Evolutionary conservation across 2,797 vertebrate species (phyloP).

Genomic region (Garrulus glandarius): DNA sequence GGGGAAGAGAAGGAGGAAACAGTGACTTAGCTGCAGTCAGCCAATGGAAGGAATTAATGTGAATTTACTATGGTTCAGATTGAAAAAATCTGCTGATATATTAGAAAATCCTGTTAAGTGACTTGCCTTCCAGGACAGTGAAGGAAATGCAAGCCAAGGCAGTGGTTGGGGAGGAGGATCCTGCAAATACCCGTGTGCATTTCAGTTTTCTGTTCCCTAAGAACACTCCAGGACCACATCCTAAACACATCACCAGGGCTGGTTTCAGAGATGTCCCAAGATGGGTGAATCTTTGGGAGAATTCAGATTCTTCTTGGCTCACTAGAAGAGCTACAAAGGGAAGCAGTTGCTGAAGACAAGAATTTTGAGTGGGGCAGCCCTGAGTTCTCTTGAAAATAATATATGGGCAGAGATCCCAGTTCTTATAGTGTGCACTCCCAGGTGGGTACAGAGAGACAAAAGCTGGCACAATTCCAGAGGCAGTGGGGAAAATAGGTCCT

Average conservation of each 20-base stretch:
- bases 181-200: fast-evolving
- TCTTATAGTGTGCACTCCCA: fast-evolving
- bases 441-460: background rate
- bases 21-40: background rate
- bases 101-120: background rate
- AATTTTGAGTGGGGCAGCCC: fast-evolving
- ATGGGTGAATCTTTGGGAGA: background rate
- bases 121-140: background rate
- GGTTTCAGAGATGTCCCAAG: background rate
- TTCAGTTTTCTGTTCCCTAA: background rate
- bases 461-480: background rate
- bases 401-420: fast-evolving
- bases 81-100: background rate
- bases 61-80: background rate
- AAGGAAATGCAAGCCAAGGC: background rate
- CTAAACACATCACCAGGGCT: background rate
- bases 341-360: background rate
- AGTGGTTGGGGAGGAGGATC: background rate
- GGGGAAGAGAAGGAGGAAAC: background rate
- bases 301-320: background rate
- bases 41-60: background rate
- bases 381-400: background rate
- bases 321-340: background rate
- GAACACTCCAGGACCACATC: background rate
- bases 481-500: background rate